These are phyloP conservation scores for Eumeta japonica DNA, from an alignment of 1,140 invertebrate species.

Conservation along the genomic window DNA sequence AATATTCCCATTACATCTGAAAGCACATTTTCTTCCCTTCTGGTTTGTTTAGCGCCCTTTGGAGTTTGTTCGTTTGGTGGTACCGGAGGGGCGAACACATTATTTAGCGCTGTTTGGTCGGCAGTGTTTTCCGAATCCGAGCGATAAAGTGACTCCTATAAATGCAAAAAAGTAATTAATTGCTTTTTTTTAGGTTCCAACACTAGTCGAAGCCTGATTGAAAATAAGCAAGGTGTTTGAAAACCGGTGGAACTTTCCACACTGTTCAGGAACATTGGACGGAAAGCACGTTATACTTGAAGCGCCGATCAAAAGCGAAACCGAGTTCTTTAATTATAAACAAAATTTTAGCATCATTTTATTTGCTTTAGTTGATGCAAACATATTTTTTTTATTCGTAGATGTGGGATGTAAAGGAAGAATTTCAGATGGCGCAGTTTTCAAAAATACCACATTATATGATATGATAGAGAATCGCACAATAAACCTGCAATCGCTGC, in stretches of 20 bases:
- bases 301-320: background rate
- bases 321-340: conserved; percentile 1
- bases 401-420: conserved; percentile 5
- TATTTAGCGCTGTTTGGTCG: background rate
- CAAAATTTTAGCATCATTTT: background rate
- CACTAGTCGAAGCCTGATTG: conserved; percentile 12
- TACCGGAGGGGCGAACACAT: background rate
- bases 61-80: too few relatives aligned
- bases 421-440: conserved; percentile 3
- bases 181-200: conserved; percentile 7
- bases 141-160: background rate
- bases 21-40: conserved; percentile 8
- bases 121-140: background rate
- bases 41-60: background rate
- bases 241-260: conserved; percentile 5
- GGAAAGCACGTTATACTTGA: conserved; percentile 1
- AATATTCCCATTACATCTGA: conserved; percentile 8
- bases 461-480: conserved; percentile 1
- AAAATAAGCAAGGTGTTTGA: conserved; percentile 14
- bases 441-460: background rate
- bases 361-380: conserved; percentile 5
- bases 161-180: background rate
- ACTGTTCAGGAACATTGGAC: background rate
- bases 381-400: background rate
- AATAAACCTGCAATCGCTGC: too few relatives aligned